These are phyloP conservation scores for Cassiopea andromeda DNA, from an alignment of 30 jellyfish, hydroid and myxozoan species.

Conservation along the genomic window DNA sequence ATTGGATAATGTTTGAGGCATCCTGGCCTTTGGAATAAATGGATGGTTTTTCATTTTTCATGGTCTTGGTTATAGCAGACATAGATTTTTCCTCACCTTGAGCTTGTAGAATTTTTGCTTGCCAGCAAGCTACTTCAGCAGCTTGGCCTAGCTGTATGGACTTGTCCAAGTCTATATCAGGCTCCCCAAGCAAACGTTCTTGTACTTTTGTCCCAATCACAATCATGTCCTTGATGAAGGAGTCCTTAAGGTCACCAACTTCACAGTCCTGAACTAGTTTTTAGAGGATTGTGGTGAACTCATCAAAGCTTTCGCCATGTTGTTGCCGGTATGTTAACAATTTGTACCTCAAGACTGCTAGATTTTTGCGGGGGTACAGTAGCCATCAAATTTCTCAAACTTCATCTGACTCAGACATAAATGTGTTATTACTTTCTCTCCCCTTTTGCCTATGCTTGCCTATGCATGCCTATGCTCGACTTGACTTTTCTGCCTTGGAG, in stretches of 20 bases:
- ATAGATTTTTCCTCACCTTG: constrained; percentile 45
- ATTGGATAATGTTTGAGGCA: constrained; percentile 20
- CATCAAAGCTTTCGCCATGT: constrained; percentile 69
- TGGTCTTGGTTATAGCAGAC: constrained; percentile 34
- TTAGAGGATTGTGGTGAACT: constrained; percentile 58
- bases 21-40: constrained; percentile 22
- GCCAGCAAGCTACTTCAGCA: constrained; percentile 30
- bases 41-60: constrained; percentile 25
- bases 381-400: constrained; percentile 25
- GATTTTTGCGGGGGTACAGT: constrained; percentile 69
- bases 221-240: constrained; percentile 71
- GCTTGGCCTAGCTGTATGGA: constrained; percentile 37
- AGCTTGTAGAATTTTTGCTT: constrained; percentile 41
- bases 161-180: constrained; percentile 50
- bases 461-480: background rate
- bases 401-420: background rate
- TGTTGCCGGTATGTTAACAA: constrained; percentile 65
- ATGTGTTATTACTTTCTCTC: background rate
- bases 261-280: constrained; percentile 79
- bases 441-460: background rate
- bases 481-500: background rate
- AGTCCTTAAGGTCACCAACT: constrained; percentile 56
- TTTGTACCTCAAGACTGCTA: constrained; percentile 59
- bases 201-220: constrained; percentile 67
- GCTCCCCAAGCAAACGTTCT: constrained; percentile 71